These are phyloP conservation scores for Forbesichthys agassizii DNA, from an alignment of 2,113 vertebrate species.

Conservation along the genomic window DNA sequence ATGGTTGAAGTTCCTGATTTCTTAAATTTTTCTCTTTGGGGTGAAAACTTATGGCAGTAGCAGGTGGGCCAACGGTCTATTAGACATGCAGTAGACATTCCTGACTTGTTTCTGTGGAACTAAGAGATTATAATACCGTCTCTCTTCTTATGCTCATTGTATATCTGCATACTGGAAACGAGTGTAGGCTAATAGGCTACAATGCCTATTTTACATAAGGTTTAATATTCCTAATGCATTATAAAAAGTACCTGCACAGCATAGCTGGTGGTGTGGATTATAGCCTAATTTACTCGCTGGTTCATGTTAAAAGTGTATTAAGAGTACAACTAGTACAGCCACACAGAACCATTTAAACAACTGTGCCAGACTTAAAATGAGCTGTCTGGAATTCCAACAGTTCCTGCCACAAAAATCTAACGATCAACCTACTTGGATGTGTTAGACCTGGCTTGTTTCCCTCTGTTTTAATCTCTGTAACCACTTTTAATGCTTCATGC, in stretches of 20 bases:
- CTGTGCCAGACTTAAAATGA: slow-evolving; percentile 71
- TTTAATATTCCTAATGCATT: slow-evolving; percentile 3
- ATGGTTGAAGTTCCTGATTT: slow-evolving; percentile 47
- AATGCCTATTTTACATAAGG: slow-evolving; percentile 1
- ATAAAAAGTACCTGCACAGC: not conserved
- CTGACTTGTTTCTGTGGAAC: slow-evolving; percentile 55
- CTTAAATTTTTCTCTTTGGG: slow-evolving; percentile 50
- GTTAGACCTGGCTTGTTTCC: slow-evolving; percentile 31
- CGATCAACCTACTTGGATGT: slow-evolving; percentile 56
- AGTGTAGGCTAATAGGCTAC: not conserved
- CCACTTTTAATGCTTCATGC: slow-evolving; percentile 45
- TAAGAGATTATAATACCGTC: slow-evolving; percentile 39
- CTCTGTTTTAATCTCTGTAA: slow-evolving; percentile 31
- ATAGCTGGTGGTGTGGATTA: slow-evolving; percentile 1
- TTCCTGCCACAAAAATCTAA: slow-evolving; percentile 49
- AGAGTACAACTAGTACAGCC: slow-evolving; percentile 56
- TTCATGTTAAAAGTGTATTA: slow-evolving; percentile 54
- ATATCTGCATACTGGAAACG: not conserved
- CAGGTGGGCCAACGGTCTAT: slow-evolving; percentile 73
- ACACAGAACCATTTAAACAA: slow-evolving; percentile 60
- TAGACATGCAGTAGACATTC: slow-evolving; percentile 67
- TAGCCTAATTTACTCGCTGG: not conserved
- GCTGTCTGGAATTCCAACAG: slow-evolving; percentile 66
- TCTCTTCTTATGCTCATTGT: not conserved
- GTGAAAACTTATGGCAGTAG: slow-evolving; percentile 51